Conservation (phyloP, 2,113 vertebrate genomes). For the Thamnaconus septentrionalis region DNA sequence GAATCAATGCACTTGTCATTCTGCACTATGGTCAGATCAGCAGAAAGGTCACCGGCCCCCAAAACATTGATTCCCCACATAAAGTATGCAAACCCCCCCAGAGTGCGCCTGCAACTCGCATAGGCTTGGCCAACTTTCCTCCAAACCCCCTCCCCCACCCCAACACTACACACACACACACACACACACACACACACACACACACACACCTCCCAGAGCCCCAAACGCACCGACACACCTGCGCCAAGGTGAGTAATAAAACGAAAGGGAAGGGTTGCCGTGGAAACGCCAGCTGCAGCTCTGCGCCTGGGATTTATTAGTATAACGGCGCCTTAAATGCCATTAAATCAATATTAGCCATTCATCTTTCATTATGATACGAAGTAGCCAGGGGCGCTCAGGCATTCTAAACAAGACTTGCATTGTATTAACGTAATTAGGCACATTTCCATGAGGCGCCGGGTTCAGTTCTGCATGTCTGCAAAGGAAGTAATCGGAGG, state of each 20-base stretch:
- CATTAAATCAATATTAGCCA: constrained; percentile 55
- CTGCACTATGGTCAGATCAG: constrained; percentile 51
- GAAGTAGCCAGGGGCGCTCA: constrained; percentile 45
- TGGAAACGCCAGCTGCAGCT: constrained; percentile 38
- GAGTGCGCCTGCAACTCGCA: too few species aligned
- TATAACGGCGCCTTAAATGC: constrained; percentile 56
- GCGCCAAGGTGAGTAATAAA: constrained; percentile 22
- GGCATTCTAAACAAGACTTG: constrained; percentile 24
- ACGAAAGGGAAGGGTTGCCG: constrained; percentile 11
- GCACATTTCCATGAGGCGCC: constrained; percentile 46
- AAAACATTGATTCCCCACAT: constrained; percentile 53
- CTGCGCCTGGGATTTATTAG: constrained; percentile 46
- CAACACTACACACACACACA: neutral
- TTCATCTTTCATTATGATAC: constrained; percentile 59
- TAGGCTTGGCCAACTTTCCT: too few species aligned
- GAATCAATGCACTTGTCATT: constrained; percentile 70
- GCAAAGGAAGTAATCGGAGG: constrained; percentile 38
- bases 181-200: neutral
- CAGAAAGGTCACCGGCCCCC: constrained; percentile 63
- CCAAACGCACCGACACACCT: constrained; percentile 16
- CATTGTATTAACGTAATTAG: constrained; percentile 56
- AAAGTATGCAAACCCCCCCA: constrained; percentile 28
- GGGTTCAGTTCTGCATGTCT: constrained; percentile 25
- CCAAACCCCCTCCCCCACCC: neutral
- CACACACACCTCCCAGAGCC: constrained; percentile 12